Conservation (phyloP, 2,113 vertebrate genomes). For the Sprattus sprattus region DNA sequence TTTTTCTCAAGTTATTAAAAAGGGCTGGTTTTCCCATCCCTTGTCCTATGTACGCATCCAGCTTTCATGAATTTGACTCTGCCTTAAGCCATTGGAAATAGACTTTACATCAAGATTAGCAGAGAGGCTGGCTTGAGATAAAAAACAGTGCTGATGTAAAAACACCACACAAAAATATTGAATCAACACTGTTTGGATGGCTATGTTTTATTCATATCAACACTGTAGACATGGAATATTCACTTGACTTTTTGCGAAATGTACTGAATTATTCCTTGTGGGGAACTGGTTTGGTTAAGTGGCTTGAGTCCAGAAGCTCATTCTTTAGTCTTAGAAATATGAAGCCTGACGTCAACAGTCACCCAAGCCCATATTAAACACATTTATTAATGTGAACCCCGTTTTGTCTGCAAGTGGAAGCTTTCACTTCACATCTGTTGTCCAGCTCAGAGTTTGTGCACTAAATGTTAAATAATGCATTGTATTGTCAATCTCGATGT, state of each 20-base stretch:
- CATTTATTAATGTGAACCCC: background rate
- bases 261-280: background rate
- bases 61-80: background rate
- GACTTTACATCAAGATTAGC: background rate
- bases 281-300: background rate
- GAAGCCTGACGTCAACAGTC: background rate
- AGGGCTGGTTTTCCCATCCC: background rate
- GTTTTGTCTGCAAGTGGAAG: background rate
- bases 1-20: background rate
- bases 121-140: background rate
- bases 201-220: constrained; percentile 3
- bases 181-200: background rate
- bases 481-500: background rate
- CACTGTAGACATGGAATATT: constrained; percentile 1
- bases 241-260: background rate
- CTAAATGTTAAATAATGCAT: background rate
- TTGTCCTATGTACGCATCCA: background rate
- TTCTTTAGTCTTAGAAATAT: background rate
- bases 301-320: background rate
- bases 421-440: background rate
- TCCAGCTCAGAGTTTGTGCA: background rate
- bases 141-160: background rate
- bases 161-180: background rate
- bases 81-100: background rate
- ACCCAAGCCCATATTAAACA: constrained; percentile 12